These are phyloP conservation scores for Mirounga angustirostris DNA, from an alignment of 2,113 vertebrate species.

Conservation along the genomic window DNA sequence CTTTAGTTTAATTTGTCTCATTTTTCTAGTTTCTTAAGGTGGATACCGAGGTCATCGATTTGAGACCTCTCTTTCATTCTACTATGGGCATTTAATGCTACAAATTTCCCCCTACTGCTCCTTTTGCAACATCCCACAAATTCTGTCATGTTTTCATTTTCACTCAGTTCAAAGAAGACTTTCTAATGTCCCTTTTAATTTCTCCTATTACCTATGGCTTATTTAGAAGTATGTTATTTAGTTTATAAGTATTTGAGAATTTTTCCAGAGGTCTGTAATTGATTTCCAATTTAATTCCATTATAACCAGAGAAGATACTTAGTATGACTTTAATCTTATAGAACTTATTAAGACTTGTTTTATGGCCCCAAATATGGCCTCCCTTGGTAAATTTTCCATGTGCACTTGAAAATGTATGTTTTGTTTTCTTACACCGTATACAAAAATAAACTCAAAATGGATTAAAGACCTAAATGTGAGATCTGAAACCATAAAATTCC, in stretches of 20 bases:
- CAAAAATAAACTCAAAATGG: neutral
- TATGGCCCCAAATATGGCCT: neutral
- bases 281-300: neutral
- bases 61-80: too few relatives aligned
- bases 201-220: constrained; percentile 26
- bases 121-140: neutral
- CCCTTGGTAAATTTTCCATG: neutral
- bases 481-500: neutral
- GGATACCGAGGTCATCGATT: too few relatives aligned
- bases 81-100: neutral
- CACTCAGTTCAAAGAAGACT: neutral
- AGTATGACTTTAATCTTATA: neutral
- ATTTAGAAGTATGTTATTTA: constrained; percentile 27
- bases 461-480: neutral
- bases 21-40: too few relatives aligned
- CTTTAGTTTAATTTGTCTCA: too few relatives aligned
- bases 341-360: neutral
- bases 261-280: neutral
- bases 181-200: neutral
- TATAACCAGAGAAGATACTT: neutral
- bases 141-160: constrained; percentile 3
- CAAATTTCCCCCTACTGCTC: neutral
- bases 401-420: neutral
- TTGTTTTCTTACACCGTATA: neutral
- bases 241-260: constrained; percentile 1